These are phyloP conservation scores for Bos javanicus DNA, from an alignment of 2,113 vertebrate species.

Conservation along the genomic window DNA sequence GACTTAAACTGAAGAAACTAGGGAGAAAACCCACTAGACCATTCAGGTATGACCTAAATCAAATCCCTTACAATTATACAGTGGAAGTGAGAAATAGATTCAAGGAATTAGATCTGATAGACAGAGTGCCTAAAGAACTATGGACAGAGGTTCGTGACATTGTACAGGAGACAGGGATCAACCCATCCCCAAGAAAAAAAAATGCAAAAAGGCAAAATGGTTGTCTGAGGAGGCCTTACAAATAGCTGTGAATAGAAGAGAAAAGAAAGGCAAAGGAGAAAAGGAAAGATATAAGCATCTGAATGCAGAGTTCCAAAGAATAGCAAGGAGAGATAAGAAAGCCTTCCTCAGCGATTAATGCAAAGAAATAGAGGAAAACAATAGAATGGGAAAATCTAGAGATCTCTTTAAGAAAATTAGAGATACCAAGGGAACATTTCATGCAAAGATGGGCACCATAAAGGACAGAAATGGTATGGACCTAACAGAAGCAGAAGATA, in stretches of 20 bases:
- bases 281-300: not conserved
- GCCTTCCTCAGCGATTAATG: not conserved
- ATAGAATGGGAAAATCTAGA: not conserved
- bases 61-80: not conserved
- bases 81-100: not conserved
- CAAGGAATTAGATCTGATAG: not conserved
- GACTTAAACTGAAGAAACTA: not conserved
- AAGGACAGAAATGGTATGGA: not conserved
- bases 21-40: not conserved
- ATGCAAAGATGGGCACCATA: not conserved
- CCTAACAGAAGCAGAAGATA: not conserved
- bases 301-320: not conserved
- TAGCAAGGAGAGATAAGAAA: not conserved
- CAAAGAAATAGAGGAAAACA: not conserved
- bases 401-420: not conserved
- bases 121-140: not conserved
- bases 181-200: not conserved
- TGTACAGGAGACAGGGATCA: not conserved
- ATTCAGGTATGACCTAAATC: not conserved
- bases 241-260: not conserved
- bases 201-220: not conserved
- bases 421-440: not conserved
- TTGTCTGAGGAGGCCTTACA: not conserved
- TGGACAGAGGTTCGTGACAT: not conserved
- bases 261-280: not conserved